A percentile compares a stretch with the other conserved stretches of the same genome.
Evolutionary conservation across 2,797 vertebrate species (phyloP).

Genomic region (Novumbra hubbsi): DNA sequence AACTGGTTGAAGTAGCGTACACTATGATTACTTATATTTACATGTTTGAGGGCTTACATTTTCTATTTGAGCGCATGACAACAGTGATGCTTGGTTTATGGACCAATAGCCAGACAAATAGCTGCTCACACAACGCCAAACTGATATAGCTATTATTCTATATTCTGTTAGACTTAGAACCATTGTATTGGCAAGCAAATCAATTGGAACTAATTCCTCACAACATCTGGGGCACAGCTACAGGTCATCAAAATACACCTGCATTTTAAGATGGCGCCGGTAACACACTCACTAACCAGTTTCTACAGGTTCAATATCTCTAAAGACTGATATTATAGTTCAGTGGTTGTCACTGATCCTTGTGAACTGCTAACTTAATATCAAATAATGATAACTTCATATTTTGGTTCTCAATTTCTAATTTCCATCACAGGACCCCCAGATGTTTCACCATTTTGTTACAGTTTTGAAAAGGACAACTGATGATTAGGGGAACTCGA

Average conservation of each 20-base stretch:
- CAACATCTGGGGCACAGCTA: not conserved
- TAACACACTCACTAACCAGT: not conserved
- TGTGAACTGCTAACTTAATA: too few relatives aligned
- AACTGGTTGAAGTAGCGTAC: slow-evolving; percentile 61
- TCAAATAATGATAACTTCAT: too few relatives aligned
- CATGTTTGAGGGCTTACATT: slow-evolving; percentile 48
- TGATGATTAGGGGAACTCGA: too few relatives aligned
- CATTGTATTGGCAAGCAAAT: not conserved
- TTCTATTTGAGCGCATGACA: slow-evolving; percentile 41
- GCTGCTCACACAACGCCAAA: slow-evolving; percentile 15
- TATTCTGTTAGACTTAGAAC: not conserved
- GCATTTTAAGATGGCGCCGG: not conserved
- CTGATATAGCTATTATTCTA: not conserved
- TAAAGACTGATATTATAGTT: not conserved
- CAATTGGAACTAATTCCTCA: not conserved
- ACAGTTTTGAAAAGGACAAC: too few relatives aligned
- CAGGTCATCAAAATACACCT: not conserved
- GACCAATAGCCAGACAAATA: slow-evolving; percentile 38
- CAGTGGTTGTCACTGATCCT: too few relatives aligned
- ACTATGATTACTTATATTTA: slow-evolving; percentile 42
- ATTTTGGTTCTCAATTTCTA: too few relatives aligned
- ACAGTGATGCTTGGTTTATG: slow-evolving; percentile 46
- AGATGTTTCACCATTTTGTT: too few relatives aligned
- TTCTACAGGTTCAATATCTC: not conserved
- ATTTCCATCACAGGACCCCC: too few relatives aligned